A percentile compares a stretch with the other conserved stretches of the same genome.
Conservation (phyloP, 2,888 invertebrate genomes). For the Alloscopus bannaensis region DNA sequence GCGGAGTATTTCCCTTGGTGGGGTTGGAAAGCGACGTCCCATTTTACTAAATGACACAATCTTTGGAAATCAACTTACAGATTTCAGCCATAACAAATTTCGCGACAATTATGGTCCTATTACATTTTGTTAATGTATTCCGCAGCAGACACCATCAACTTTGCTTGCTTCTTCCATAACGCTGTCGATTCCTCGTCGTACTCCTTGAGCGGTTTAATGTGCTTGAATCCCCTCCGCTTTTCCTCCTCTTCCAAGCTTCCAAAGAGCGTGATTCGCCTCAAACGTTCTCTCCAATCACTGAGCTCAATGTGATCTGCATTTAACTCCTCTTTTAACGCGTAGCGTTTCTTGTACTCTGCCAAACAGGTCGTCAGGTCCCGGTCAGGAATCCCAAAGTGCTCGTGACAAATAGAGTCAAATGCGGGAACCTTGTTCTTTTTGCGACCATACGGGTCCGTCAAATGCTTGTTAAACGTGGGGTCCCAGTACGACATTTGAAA, state of each 20-base stretch:
- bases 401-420: slow-evolving; percentile 46
- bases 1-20: slow-evolving; percentile 23
- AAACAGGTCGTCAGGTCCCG: slow-evolving; percentile 26
- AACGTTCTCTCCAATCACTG: slow-evolving; percentile 5
- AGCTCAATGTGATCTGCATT: slow-evolving; percentile 22
- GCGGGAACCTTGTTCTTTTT: slow-evolving; percentile 36
- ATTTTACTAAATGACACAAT: not conserved
- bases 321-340: slow-evolving; percentile 21
- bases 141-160: slow-evolving; percentile 37
- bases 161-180: slow-evolving; percentile 41
- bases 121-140: slow-evolving; percentile 44
- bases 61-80: too few relatives aligned
- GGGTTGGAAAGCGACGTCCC: slow-evolving; percentile 38
- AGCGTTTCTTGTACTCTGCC: slow-evolving; percentile 18
- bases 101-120: too few relatives aligned
- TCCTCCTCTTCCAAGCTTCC: slow-evolving; percentile 38
- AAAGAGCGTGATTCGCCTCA: slow-evolving; percentile 10
- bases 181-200: slow-evolving; percentile 31
- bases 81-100: too few relatives aligned
- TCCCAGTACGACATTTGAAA: slow-evolving; percentile 54
- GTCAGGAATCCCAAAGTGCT: slow-evolving; percentile 33
- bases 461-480: slow-evolving; percentile 35
- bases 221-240: slow-evolving; percentile 34
- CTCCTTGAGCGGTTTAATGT: slow-evolving; percentile 41
- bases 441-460: slow-evolving; percentile 36